Evolutionary conservation across 1,140 invertebrate genomes (phyloP), one percentile per base, ranked within the genome.

Genomic region (Protaetia brevitarsis): DNA sequence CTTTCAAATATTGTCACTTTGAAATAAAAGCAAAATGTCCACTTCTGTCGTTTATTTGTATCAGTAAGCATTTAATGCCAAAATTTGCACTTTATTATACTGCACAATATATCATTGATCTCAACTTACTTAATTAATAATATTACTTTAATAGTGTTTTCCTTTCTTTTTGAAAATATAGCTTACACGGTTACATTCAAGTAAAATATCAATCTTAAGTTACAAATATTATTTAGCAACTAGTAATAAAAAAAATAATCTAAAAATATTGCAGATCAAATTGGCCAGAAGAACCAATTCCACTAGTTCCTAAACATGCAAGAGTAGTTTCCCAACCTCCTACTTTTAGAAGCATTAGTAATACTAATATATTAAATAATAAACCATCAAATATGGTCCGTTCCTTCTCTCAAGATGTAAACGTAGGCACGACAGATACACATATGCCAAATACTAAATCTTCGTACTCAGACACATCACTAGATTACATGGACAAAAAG

Each of bases 391-490:
- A 56, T 11, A 71, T 75, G 51, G 65, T 69, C 5, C 66, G 74
- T 21, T 73, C 75, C 13, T 68, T 69, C 26, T 74, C 75, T n/a
- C 73, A 77, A 66, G 73, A 77, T 28, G 68, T 72, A 74, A 51
- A 81, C 77, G 11, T 80, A 73, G 3, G 79, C 78, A 13, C 29
- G 1, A 19, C 57, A 26, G 28, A 34, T 1, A 31, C 62, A 8
- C 31, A 31, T 11, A 36, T 66, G 57, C 68, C 74, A 11, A 68
- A 67, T 51, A 66, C 71, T 30, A 76, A 76, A 68, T 68, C 77
- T 0, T 83, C 81, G 3, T 74, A 79, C 30, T 83, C 83, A 23
- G 82, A 84, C 34, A 81, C 82, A 34, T 81, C 79, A 27, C 71
- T 81, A 51, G 78, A 81, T 27, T 63, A 65, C 10, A 66, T 36